A percentile compares a stretch with the other conserved stretches of the same genome.
Conservation (phyloP, 2,797 vertebrate species). For the Semaprochilodus insignis region DNA sequence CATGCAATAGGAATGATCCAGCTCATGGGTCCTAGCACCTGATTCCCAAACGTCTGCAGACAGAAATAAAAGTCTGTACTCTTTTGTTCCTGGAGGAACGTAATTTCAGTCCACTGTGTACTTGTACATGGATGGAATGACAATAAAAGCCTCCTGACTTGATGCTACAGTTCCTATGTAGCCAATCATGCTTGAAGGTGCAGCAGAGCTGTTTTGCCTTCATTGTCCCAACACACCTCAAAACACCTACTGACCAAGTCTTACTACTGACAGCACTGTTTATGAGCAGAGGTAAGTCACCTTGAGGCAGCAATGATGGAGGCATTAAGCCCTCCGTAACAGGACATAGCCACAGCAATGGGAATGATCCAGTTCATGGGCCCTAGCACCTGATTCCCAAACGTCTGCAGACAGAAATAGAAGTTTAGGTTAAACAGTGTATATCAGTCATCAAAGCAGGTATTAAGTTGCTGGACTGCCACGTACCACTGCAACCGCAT, state of each 20-base stretch:
- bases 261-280: no score
- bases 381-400: slow-evolving; percentile 81
- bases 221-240: neutral
- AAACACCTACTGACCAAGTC: neutral
- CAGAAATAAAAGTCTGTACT: no score
- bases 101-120: no score
- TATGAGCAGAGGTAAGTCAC: slow-evolving; percentile 61
- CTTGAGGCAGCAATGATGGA: slow-evolving; percentile 86
- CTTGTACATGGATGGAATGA: no score
- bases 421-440: neutral
- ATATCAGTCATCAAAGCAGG: neutral
- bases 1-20: slow-evolving; percentile 83
- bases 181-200: no score
- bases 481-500: slow-evolving; percentile 86
- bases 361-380: slow-evolving; percentile 85
- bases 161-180: no score
- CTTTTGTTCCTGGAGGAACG: no score
- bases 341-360: slow-evolving; percentile 86
- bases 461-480: slow-evolving; percentile 25
- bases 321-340: slow-evolving; percentile 87
- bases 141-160: no score
- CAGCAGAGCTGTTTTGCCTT: neutral
- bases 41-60: slow-evolving; percentile 81
- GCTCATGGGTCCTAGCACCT: slow-evolving; percentile 80
- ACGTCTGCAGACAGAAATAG: slow-evolving; percentile 75